Evolutionary conservation across 2,888 invertebrate genomes (phyloP), one percentile per base, ranked within the genome.

Genomic region (Protodeltote pygarga): DNA sequence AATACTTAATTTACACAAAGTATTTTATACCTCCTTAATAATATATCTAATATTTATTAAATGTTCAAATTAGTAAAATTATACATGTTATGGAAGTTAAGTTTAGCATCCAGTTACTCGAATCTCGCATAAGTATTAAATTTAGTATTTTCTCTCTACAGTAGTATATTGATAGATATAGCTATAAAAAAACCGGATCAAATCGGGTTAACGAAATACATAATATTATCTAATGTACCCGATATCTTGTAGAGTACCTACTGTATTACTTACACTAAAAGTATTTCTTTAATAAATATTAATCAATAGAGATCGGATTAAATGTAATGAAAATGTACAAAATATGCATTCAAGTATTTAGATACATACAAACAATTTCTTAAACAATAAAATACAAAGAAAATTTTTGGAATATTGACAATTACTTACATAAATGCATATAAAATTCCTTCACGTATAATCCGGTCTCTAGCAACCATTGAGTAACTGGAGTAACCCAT

Each of bases 11-110:
- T 62, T 55, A 70, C 59, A 68, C 62, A 61, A 69, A 73, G 66
- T 75, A 73, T 69, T 66, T 61, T 58, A 68, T 69, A 64, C 45
- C 59, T 64, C 58, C 59, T 35, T 63, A 61, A 47, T 63, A 57
- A 11, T 50, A 51, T 52, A 41, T 15, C 32, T 44, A 37, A 40
- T 33, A 31, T 32, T 45, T 64, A 58, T 59, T 49, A 46, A 52
- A 48, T 61, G 47, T 51, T 64, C 53, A 57, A 49, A 63, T 45
- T 49, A 55, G 45, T 35, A 51, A 58, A 44, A 46, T 19, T 47
- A 35, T 47, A 44, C 55, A 28, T 44, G 27, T 27, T 50, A 38
- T 40, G 32, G 15, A 50, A 50, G 51, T 40, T 55, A 52, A 47
- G 42, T 44, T 35, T 32, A 47, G 48, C 4, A 49, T 52, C 71